Evolutionary conservation across 30 jellyfish, hydroid and myxozoan species (phyloP), one percentile per base, ranked within the genome.

Genomic region (Nemopilema nomurai): DNA sequence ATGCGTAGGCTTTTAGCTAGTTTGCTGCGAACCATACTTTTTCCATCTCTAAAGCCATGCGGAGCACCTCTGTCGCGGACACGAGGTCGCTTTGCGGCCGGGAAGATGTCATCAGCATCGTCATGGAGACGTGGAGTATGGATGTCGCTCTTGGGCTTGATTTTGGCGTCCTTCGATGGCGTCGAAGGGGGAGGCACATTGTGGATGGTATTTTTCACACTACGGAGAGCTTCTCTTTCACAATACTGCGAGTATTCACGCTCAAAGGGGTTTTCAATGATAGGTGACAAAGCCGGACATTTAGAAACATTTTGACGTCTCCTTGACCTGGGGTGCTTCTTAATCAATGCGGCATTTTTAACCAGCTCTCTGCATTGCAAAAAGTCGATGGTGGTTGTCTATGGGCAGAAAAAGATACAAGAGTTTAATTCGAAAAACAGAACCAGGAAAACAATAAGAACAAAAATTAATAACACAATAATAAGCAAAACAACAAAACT

Each of bases 11-110:
- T 49, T 32, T 27, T 26, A 24, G 30, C 86, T 20, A 28, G 6
- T 74, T 18, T 26, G 4, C 84, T 51, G 25, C 31, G 28, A 18
- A 67, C 86, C 74, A 62, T n/a, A n/a, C 22, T 29, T 30, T 52
- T 76, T 76, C 86, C 86, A 76, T 76, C 76, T 76, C 27, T 63
- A 74, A 28, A 6, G 30, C 64, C 33, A 80, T 62, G 74, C 73
- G 71, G 19, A 31, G 80, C 89, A 22, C 33, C 32, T 26, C 75
- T 4, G 65, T 51, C 70, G 24, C 79, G 80, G 62, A 77, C 62
- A 74, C 96, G 90, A 13, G 96, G 96, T 19, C 96, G 90, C 84
- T 87, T 87, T 27, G 96, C 90, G 23, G 95, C 95, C 18, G 96
- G 96, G 9, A 87, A 64, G 79, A 78, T 51, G 29, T 64, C 90